Evolutionary conservation across 2,888 invertebrate species (phyloP), one percentile per base, ranked within the genome.

Genomic region (Sinotaia quadrata): DNA sequence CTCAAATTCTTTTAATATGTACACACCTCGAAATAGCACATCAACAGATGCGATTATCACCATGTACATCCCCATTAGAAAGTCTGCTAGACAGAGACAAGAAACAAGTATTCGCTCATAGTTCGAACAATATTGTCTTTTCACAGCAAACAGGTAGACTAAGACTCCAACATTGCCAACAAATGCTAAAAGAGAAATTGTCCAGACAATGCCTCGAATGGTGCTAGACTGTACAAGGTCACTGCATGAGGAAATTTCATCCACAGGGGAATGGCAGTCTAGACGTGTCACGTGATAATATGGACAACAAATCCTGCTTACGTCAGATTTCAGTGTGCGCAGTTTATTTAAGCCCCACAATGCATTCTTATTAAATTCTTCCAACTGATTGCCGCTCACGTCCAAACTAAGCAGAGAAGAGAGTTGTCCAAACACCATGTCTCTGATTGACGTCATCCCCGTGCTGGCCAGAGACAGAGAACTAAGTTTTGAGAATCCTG

Each of bases 1-100:
- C 15, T 70, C 70, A 1, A 24, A 29, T 15, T 61, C 67, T 4
- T 44, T 34, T 3, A 60, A 27, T 7, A 66, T 34, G 24, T 66
- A 70, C 4, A 47, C 34, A 31, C 58, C 54, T 1, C 70, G 54
- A 51, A 67, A 70, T 27, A 60, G 66, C 29, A 66, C 67, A 27
- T 70, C 70, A 18, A 67, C 70, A 8, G 67, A 24, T 4, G 61
- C 70, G n/a, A 70, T 70, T n/a, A 70, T 66, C 41, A 70, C 57
- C 12, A 70, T 18, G 27, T 70, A 70, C 31, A 70, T 51, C 0
- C 70, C 70, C 70, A 70, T 70, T 27, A 70, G 44, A 27, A 70
- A 49, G 41, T 70, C 70, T 7, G 70, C 66, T 2, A 66, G 60
- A 24, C 70, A 66, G n/a, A 70, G 37, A 29, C 66, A 66, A n/a